phyloP scores from a whole-genome alignment of 2,888 invertebrate genomes.

The Cataglyphis altisquamis region DNA sequence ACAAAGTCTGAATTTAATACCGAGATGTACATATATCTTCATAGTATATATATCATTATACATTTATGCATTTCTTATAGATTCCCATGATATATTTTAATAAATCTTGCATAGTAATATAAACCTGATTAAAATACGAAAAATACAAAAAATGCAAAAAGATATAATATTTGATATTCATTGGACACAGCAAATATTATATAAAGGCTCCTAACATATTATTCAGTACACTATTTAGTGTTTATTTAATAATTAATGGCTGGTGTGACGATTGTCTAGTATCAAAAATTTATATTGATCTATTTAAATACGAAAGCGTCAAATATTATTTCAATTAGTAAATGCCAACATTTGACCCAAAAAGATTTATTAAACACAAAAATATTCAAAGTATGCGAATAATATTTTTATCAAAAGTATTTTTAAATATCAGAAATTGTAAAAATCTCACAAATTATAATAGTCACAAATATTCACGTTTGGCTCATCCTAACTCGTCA shows the following conservation, averaged over 20 bases:
- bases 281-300: background rate
- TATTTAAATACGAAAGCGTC: background rate
- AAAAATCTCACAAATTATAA: background rate
- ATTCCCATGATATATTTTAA: background rate
- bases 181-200: background rate
- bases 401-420: background rate
- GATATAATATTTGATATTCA: background rate
- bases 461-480: background rate
- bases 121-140: background rate
- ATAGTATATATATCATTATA: background rate
- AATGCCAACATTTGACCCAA: background rate
- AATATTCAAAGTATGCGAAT: background rate
- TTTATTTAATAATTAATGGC: constrained; percentile 9
- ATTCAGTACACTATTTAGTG: background rate
- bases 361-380: background rate
- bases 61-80: background rate
- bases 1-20: constrained; percentile 24
- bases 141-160: background rate
- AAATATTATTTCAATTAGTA: constrained; percentile 5
- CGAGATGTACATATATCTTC: background rate
- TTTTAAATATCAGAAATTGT: background rate
- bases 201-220: background rate
- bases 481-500: background rate
- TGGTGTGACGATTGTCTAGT: background rate
- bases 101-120: background rate